Conservation (phyloP, 2,888 invertebrate species). For the Parnassius mnemosyne region DNA sequence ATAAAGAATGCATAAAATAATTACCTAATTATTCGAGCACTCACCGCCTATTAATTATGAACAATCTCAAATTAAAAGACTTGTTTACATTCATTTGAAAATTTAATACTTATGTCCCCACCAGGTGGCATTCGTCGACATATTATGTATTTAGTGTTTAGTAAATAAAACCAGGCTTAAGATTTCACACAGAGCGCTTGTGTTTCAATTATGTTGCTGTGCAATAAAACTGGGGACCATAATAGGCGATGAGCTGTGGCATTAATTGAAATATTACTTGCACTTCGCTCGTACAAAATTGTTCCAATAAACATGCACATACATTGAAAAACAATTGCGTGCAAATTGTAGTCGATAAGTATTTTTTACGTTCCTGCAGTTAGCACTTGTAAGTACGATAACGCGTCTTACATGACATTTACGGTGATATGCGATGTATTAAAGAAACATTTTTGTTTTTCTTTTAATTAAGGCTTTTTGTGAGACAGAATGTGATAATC, state of each 20-base stretch:
- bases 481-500: no score
- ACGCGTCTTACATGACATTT: background rate
- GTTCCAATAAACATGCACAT: conserved; percentile 13
- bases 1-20: no score
- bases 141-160: background rate
- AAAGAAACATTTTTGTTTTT: no score
- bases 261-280: background rate
- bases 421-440: no score
- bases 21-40: no score
- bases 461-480: no score
- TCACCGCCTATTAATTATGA: no score
- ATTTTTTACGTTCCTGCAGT: background rate
- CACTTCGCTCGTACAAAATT: background rate
- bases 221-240: background rate
- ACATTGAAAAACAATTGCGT: conserved; percentile 11
- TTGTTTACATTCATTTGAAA: no score
- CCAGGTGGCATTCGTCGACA: background rate
- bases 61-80: no score
- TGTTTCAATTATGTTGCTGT: background rate
- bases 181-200: no score
- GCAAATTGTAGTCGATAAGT: conserved; percentile 6
- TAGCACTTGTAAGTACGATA: background rate
- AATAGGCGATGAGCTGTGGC: background rate
- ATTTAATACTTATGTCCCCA: no score
- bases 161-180: background rate